These are phyloP conservation scores for Sarcoramphus papa DNA, from an alignment of 2,797 vertebrate species.

Conservation along the genomic window DNA sequence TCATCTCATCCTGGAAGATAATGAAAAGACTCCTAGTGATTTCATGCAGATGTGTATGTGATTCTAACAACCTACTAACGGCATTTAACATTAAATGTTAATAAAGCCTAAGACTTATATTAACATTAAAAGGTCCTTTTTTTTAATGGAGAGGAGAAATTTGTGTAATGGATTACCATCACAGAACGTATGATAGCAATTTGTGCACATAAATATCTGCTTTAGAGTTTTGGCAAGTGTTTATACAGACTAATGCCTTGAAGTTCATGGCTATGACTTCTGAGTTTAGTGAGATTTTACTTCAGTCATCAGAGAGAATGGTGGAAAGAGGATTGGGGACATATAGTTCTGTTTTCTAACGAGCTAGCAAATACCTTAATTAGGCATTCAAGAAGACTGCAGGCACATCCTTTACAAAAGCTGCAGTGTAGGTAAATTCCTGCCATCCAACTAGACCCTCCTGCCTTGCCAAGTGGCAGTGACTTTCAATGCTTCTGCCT, in stretches of 20 bases:
- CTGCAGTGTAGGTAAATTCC: not conserved
- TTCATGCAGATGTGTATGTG: not conserved
- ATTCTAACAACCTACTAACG: not conserved
- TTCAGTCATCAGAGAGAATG: not conserved
- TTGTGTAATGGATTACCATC: not conserved
- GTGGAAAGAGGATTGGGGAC: not conserved
- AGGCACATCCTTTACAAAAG: not conserved
- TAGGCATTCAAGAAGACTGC: not conserved
- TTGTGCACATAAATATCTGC: not conserved
- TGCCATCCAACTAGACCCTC: not conserved
- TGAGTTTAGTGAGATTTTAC: not conserved
- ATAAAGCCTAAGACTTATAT: not conserved
- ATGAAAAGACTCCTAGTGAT: not conserved
- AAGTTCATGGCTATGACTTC: not conserved
- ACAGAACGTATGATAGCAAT: not conserved
- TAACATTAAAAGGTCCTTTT: not conserved
- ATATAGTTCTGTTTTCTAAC: not conserved
- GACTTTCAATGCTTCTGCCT: not conserved
- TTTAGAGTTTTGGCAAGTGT: not conserved
- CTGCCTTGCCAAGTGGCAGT: not conserved
- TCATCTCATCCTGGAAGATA: constrained; percentile 26
- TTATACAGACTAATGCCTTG: not conserved
- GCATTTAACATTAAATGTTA: not conserved
- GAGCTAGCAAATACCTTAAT: not conserved
- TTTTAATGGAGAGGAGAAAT: not conserved